Conservation (phyloP, 2,113 vertebrate species). For the Proteles cristata region DNA sequence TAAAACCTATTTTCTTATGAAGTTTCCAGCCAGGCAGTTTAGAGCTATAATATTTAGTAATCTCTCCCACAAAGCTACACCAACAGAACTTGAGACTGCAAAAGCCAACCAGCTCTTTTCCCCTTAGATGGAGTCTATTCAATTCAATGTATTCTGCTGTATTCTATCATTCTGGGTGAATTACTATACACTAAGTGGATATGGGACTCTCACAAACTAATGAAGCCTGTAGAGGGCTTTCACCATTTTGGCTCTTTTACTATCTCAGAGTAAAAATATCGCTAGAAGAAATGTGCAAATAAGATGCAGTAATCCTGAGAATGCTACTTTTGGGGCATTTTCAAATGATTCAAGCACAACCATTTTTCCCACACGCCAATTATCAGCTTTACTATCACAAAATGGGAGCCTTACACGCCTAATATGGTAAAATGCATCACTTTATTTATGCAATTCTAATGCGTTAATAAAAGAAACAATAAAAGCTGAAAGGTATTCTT, state of each 20-base stretch:
- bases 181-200: neutral
- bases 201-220: neutral
- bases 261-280: neutral
- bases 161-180: neutral
- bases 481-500: neutral
- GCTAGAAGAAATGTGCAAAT: constrained; percentile 22
- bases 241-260: neutral
- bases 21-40: neutral
- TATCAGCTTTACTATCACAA: constrained; percentile 40
- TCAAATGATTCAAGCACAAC: neutral
- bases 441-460: neutral
- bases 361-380: neutral
- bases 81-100: neutral
- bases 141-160: neutral
- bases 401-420: neutral
- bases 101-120: neutral
- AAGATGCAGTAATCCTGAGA: constrained; percentile 46
- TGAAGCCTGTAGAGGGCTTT: neutral
- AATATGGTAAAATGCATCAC: neutral
- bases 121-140: neutral
- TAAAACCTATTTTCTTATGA: neutral
- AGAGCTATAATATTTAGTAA: neutral
- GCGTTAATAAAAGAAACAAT: neutral
- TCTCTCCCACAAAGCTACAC: neutral
- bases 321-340: neutral